phyloP scores from a whole-genome alignment of 1,140 invertebrate genomes.

The Bilobella aurantiaca region DNA sequence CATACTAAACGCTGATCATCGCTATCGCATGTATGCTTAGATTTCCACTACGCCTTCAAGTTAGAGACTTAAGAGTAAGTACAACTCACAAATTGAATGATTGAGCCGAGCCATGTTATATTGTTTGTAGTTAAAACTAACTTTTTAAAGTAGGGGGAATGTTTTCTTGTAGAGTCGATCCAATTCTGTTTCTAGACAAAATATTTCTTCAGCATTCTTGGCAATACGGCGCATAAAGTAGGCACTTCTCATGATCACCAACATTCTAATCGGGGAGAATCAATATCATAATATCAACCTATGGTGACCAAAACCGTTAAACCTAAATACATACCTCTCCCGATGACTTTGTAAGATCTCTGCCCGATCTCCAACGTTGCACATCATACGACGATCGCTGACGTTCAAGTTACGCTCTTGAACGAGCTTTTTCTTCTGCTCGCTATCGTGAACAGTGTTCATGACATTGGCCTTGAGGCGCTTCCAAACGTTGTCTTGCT shows the following conservation, averaged over 20 bases:
- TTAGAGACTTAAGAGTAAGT: not conserved
- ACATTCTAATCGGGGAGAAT: not conserved
- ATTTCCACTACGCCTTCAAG: not conserved
- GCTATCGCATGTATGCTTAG: not conserved
- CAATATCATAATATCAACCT: conserved; percentile 4
- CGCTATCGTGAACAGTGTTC: not conserved
- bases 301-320: not conserved
- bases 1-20: not conserved
- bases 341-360: not conserved
- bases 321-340: not conserved
- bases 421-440: conserved; percentile 8
- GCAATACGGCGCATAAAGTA: conserved; percentile 21
- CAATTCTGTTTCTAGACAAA: conserved; percentile 25
- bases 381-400: conserved; percentile 9
- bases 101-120: not conserved
- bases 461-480: not conserved
- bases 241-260: conserved; percentile 18
- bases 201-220: conserved; percentile 18
- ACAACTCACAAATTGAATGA: not conserved
- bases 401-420: conserved; percentile 11
- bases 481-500: not conserved
- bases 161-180: conserved; percentile 26
- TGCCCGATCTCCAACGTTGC: not conserved
- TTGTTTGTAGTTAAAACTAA: not conserved
- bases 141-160: conserved; percentile 17